Evolutionary conservation across 2,888 invertebrate species (phyloP).

Genomic region (Lasioglossum leucozonium): DNA sequence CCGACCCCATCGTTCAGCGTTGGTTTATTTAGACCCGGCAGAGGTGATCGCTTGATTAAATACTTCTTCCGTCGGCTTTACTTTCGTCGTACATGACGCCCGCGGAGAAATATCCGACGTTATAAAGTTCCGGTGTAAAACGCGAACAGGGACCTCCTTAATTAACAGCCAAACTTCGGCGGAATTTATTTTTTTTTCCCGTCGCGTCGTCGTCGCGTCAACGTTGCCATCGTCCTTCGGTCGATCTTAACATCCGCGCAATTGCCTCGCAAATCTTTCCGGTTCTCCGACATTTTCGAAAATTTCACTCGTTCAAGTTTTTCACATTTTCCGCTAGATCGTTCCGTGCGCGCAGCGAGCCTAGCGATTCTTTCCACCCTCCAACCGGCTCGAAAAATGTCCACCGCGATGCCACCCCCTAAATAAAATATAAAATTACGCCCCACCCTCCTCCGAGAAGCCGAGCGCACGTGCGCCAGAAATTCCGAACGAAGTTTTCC

Average conservation of each 20-base stretch:
- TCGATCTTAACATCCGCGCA: background rate
- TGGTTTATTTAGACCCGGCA: slow-evolving; percentile 79
- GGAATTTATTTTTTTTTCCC: slow-evolving; percentile 47
- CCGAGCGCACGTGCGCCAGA: background rate
- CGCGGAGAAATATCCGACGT: slow-evolving; percentile 55
- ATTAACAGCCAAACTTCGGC: slow-evolving; percentile 47
- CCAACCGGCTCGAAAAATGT: no score
- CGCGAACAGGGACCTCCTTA: slow-evolving; percentile 56
- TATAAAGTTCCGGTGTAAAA: slow-evolving; percentile 60
- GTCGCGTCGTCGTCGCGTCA: background rate
- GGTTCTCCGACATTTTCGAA: background rate
- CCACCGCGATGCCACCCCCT: no score
- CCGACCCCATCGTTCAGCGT: slow-evolving; percentile 79
- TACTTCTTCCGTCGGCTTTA: slow-evolving; percentile 74
- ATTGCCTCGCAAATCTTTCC: background rate
- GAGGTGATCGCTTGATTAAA: slow-evolving; percentile 81
- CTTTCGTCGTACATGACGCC: slow-evolving; percentile 53
- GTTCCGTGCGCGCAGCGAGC: no score
- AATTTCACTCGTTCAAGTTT: no score
- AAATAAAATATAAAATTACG: background rate
- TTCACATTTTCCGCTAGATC: no score
- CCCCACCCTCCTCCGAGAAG: background rate
- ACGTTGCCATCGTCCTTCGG: slow-evolving; percentile 24
- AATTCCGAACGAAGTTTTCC: background rate
- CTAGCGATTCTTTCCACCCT: no score